Evolutionary conservation across 1,140 invertebrate species (phyloP).

Genomic region (Solen grandis): DNA sequence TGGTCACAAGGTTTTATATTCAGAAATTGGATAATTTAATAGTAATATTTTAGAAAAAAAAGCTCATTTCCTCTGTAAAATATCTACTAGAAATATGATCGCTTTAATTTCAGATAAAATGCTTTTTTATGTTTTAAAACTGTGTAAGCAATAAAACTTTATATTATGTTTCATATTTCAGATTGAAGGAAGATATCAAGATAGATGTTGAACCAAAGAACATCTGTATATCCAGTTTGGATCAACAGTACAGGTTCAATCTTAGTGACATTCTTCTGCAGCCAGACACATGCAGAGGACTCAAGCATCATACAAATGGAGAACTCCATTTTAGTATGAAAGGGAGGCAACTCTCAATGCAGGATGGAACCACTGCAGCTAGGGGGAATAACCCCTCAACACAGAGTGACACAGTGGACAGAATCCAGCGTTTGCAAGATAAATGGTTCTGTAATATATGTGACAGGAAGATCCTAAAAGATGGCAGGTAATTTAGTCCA

Average conservation of each 20-base stretch:
- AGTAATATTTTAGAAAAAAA: too few species aligned
- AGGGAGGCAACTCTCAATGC: not conserved
- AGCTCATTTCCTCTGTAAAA: too few species aligned
- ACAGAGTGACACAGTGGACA: slow-evolving; percentile 56
- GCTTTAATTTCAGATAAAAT: too few species aligned
- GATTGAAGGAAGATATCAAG: not conserved
- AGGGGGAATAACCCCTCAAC: not conserved
- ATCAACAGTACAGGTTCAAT: not conserved
- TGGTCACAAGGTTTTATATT: too few species aligned
- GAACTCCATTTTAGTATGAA: slow-evolving; percentile 49
- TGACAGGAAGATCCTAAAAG: slow-evolving; percentile 58
- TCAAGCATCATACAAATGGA: not conserved
- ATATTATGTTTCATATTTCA: too few species aligned
- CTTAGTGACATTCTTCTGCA: slow-evolving; percentile 3
- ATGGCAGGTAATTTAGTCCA: slow-evolving; percentile 46
- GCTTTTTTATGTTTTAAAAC: too few species aligned
- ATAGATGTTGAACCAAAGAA: slow-evolving; percentile 1
- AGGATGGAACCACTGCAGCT: not conserved
- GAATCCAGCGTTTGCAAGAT: slow-evolving; percentile 55
- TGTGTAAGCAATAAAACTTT: too few species aligned
- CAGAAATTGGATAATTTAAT: too few species aligned
- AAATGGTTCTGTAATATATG: slow-evolving; percentile 63
- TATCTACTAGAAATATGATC: too few species aligned
- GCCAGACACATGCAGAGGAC: slow-evolving; percentile 39
- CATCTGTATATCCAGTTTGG: not conserved